Percentiles rank a stretch among this genome's conserved stretches.
Conservation (phyloP, 2,888 invertebrate genomes). For the Chorisops tibialis region DNA sequence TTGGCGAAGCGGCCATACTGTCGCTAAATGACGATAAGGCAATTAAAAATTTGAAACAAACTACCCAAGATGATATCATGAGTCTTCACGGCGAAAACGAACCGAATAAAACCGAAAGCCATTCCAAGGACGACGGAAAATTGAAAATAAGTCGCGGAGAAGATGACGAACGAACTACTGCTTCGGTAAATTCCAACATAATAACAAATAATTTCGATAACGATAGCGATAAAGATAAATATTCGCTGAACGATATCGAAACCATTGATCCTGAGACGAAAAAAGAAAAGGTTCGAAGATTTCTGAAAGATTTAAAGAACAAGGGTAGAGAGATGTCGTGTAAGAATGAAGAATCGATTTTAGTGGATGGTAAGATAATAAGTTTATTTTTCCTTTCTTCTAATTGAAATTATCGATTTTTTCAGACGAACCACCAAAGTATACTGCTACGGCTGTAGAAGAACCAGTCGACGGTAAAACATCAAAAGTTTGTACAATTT, state of each 20-base stretch:
- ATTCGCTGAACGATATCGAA: constrained; percentile 35
- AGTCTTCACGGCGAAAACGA: constrained; percentile 24
- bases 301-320: constrained; percentile 43
- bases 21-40: background rate
- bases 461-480: constrained; percentile 37
- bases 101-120: constrained; percentile 17
- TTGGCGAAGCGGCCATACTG: background rate
- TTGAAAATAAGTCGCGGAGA: constrained; percentile 28
- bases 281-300: constrained; percentile 40
- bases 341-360: constrained; percentile 44
- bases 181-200: constrained; percentile 48
- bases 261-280: constrained; percentile 34
- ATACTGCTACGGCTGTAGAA: constrained; percentile 34
- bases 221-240: constrained; percentile 34
- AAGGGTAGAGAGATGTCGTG: constrained; percentile 43
- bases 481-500: constrained; percentile 49
- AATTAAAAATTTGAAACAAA: background rate
- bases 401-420: constrained; percentile 6
- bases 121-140: constrained; percentile 20
- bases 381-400: background rate
- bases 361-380: constrained; percentile 43
- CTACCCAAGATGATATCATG: constrained; percentile 29
- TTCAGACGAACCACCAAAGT: constrained; percentile 45
- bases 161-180: constrained; percentile 48
- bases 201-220: constrained; percentile 36